phyloP scores from a whole-genome alignment of 2,888 invertebrate species.

The Mechanitis mazaeus region DNA sequence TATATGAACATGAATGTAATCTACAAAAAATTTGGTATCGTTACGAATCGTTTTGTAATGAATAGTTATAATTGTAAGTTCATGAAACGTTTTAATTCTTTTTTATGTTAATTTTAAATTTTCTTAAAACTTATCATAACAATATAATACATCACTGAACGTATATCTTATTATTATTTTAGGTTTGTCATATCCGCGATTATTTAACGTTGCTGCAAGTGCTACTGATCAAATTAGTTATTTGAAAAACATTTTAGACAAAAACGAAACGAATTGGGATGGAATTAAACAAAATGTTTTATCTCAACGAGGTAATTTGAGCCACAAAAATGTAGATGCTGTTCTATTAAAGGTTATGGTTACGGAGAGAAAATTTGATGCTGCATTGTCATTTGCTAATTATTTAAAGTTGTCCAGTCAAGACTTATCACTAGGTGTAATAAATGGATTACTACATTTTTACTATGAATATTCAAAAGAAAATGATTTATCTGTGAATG shows the following conservation, averaged over 20 bases:
- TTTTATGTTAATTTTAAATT: no score
- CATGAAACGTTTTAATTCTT: no score
- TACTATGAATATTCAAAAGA: constrained; percentile 60
- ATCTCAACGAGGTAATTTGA: constrained; percentile 51
- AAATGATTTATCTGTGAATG: constrained; percentile 50
- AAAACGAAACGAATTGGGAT: constrained; percentile 53
- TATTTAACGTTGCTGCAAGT: constrained; percentile 10
- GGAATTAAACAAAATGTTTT: constrained; percentile 60
- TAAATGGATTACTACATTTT: constrained; percentile 75
- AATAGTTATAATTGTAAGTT: no score
- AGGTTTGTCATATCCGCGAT: constrained; percentile 18
- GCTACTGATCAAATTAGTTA: constrained; percentile 48
- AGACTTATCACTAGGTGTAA: constrained; percentile 74
- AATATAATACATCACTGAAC: no score
- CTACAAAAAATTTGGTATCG: no score
- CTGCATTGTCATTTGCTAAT: constrained; percentile 76
- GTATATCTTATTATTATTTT: not conserved
- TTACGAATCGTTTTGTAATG: no score
- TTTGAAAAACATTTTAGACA: constrained; percentile 42
- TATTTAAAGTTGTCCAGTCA: constrained; percentile 68
- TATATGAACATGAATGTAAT: no score
- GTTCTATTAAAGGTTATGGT: constrained; percentile 75
- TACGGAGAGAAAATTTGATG: constrained; percentile 52
- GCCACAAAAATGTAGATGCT: constrained; percentile 76
- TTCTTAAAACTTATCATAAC: no score